Evolutionary conservation across 2,113 vertebrate genomes (phyloP).

Genomic region (Ceyx melanurus): DNA sequence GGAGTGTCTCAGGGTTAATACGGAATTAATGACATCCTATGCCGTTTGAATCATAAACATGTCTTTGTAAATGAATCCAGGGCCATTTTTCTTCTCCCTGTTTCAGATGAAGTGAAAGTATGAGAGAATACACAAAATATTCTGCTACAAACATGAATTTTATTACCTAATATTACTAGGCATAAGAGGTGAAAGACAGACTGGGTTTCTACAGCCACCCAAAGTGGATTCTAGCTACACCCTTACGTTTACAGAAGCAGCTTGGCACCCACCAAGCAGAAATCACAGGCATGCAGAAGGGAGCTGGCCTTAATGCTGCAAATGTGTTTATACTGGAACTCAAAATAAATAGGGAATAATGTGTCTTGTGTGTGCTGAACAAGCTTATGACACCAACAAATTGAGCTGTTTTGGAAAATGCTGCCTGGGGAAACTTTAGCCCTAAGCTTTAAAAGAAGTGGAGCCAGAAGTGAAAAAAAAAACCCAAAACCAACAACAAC

Average conservation of each 20-base stretch:
- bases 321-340: conserved; percentile 66
- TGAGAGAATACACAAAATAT: neutral
- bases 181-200: neutral
- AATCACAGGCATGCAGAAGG: conserved; percentile 45
- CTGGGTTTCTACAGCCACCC: conserved; percentile 11
- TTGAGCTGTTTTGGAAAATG: conserved; percentile 57
- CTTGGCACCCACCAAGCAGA: conserved; percentile 56
- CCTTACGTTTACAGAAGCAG: conserved; percentile 62
- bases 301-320: conserved; percentile 49
- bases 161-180: neutral
- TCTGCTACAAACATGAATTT: neutral
- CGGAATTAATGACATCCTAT: neutral
- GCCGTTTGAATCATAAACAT: neutral
- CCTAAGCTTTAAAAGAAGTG: neutral
- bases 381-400: conserved; percentile 51
- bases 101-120: conserved; percentile 1
- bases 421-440: conserved; percentile 57
- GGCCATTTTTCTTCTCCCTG: neutral
- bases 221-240: conserved; percentile 49
- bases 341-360: conserved; percentile 68
- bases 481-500: neutral
- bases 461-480: neutral
- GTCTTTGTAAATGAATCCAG: neutral
- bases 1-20: neutral
- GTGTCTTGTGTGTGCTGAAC: conserved; percentile 44